Conservation (phyloP, 1,140 invertebrate genomes). For the Druon quercuslanigerum region DNA sequence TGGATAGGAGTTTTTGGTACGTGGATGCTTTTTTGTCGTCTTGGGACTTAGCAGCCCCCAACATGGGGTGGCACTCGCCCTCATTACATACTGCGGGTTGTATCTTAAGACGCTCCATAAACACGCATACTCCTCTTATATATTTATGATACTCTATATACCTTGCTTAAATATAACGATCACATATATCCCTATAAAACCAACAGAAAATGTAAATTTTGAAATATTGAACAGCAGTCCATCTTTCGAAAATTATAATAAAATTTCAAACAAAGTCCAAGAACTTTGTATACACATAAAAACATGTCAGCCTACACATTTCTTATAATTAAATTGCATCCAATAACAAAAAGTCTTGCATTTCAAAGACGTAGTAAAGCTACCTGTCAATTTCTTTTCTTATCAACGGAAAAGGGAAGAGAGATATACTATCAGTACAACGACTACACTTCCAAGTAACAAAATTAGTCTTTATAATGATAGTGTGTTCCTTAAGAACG, state of each 20-base stretch:
- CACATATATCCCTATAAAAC: neutral
- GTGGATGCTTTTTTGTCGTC: slow-evolving; percentile 39
- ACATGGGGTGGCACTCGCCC: slow-evolving; percentile 56
- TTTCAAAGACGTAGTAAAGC: slow-evolving; percentile 15
- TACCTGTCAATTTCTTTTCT: neutral
- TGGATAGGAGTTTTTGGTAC: slow-evolving; percentile 56
- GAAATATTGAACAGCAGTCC: neutral
- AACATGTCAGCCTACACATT: neutral
- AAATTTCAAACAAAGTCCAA: too few relatives aligned
- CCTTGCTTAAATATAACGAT: neutral
- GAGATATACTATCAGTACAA: slow-evolving; percentile 1
- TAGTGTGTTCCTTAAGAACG: neutral
- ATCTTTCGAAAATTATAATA: neutral
- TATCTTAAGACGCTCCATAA: slow-evolving; percentile 41
- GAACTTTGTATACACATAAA: too few relatives aligned
- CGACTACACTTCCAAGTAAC: slow-evolving; percentile 7
- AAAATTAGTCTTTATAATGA: slow-evolving; percentile 23
- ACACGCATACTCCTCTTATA: slow-evolving; percentile 27
- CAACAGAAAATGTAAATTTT: neutral
- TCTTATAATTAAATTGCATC: neutral
- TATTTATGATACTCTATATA: slow-evolving; percentile 32
- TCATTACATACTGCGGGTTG: slow-evolving; percentile 46
- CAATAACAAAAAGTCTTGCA: slow-evolving; percentile 20
- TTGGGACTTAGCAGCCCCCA: slow-evolving; percentile 52
- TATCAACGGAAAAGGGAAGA: neutral